phyloP scores from a whole-genome alignment of 2,797 vertebrate genomes.

The Odontamblyopus lacepedii region DNA sequence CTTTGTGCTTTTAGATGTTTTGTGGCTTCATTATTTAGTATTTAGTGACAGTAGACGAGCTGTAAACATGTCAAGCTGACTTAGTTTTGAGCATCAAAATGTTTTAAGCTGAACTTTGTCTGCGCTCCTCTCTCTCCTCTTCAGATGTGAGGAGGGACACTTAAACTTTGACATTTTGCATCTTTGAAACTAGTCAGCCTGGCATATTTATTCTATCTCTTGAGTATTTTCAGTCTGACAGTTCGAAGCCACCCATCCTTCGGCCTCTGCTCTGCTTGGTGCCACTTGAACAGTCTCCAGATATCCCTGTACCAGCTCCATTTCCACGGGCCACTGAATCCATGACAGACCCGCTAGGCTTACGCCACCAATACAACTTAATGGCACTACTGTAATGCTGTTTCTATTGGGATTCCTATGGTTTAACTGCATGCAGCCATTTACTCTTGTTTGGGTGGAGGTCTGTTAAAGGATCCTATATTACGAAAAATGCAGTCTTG shows the following conservation, averaged over 20 bases:
- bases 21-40: not conserved
- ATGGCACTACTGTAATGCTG: slow-evolving; percentile 26
- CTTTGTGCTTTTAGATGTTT: not conserved
- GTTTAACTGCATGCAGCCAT: slow-evolving; percentile 18
- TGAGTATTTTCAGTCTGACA: slow-evolving; percentile 5
- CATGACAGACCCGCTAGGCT: too few relatives aligned
- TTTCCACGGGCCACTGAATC: slow-evolving; percentile 9
- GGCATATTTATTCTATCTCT: not conserved
- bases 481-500: too few relatives aligned
- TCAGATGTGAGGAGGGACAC: not conserved
- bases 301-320: slow-evolving; percentile 8
- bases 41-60: not conserved
- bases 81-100: not conserved
- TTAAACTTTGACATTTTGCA: not conserved
- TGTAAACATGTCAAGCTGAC: not conserved
- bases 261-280: slow-evolving; percentile 4
- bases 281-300: slow-evolving; percentile 26
- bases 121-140: not conserved
- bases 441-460: too few relatives aligned
- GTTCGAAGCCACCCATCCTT: not conserved
- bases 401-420: slow-evolving; percentile 29
- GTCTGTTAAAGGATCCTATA: too few relatives aligned
- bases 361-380: slow-evolving; percentile 30
- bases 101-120: not conserved
- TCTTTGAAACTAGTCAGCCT: not conserved